A percentile compares a stretch with the other conserved stretches of the same genome.
phyloP scores from a whole-genome alignment of 2,888 invertebrate genomes.

The Conops quadrifasciatus region DNA sequence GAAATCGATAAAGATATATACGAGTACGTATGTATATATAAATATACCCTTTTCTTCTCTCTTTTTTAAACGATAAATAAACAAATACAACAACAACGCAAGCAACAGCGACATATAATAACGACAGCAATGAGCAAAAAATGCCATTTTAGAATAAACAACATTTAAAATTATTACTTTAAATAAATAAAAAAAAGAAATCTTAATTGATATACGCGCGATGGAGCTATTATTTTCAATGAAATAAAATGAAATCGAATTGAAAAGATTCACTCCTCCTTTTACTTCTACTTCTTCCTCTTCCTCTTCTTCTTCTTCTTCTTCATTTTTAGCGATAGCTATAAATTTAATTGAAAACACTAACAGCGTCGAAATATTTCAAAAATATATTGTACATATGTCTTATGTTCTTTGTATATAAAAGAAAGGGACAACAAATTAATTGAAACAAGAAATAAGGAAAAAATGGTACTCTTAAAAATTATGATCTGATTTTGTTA shows the following conservation, averaged over 20 bases:
- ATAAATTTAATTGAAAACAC: too few species aligned
- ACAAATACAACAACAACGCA: neutral
- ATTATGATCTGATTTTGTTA: neutral
- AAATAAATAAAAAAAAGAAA: neutral
- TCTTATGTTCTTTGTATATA: too few species aligned
- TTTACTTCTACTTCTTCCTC: too few species aligned
- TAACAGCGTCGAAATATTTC: too few species aligned
- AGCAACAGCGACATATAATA: neutral
- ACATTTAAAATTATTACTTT: slow-evolving; percentile 1
- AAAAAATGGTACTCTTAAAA: neutral
- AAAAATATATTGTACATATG: too few species aligned
- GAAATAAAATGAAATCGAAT: too few species aligned
- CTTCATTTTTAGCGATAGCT: too few species aligned
- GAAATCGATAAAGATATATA: neutral
- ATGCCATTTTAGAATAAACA: slow-evolving; percentile 6
- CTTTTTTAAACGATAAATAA: neutral
- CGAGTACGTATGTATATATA: too few species aligned
- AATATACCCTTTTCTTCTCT: neutral
- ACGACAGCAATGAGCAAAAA: too few species aligned
- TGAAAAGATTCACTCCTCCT: too few species aligned
- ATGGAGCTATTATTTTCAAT: neutral
- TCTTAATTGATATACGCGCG: slow-evolving; percentile 19
- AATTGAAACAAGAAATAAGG: neutral
- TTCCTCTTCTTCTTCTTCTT: too few species aligned
- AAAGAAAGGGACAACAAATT: too few species aligned